phyloP scores from a whole-genome alignment of 2,888 invertebrate genomes.

The Phaedon cochleariae region DNA sequence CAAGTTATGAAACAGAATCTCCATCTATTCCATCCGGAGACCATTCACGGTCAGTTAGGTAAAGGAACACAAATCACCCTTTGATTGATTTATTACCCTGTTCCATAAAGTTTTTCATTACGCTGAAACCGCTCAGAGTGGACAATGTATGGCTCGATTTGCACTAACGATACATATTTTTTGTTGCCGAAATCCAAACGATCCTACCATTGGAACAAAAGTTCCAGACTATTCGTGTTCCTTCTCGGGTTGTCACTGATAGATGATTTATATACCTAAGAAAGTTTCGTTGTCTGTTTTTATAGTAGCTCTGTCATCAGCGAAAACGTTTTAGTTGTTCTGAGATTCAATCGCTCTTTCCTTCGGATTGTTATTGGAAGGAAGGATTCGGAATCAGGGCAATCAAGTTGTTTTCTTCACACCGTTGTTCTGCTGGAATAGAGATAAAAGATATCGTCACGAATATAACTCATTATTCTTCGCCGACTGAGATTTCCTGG shows the following conservation, averaged over 20 bases:
- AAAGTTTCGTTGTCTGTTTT: background rate
- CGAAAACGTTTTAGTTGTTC: background rate
- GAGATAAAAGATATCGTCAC: no score
- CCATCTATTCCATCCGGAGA: background rate
- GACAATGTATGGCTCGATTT: background rate
- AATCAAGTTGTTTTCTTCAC: no score
- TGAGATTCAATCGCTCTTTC: background rate
- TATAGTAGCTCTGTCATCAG: background rate
- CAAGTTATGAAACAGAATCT: background rate
- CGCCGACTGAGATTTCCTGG: no score
- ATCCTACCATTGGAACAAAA: background rate
- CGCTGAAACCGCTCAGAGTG: background rate
- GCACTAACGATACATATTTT: background rate
- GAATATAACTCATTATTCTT: no score
- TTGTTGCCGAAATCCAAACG: background rate
- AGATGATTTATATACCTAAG: background rate
- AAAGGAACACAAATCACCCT: background rate
- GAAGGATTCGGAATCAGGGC: background rate
- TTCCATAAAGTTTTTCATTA: background rate
- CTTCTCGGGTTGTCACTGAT: background rate
- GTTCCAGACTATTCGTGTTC: background rate
- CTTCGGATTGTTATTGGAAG: background rate
- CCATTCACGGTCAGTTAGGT: background rate
- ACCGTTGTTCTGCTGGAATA: no score
- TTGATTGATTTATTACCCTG: background rate